phyloP scores from a whole-genome alignment of 2,888 invertebrate species.

The Beris chalybata region DNA sequence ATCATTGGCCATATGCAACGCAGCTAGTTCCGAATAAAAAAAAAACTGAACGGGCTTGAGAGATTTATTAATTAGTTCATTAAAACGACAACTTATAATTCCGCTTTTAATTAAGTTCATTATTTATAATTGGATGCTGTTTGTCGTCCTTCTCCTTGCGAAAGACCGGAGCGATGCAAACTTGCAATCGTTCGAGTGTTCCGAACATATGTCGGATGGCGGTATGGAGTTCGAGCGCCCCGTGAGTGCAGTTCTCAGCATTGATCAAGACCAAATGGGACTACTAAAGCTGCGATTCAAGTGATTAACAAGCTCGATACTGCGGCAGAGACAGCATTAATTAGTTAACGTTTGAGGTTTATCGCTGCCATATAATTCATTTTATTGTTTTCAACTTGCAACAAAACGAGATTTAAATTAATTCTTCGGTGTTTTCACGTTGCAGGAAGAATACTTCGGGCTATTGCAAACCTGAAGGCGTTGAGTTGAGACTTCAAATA shows the following conservation, averaged over 20 bases:
- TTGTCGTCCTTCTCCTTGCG: slow-evolving; percentile 38
- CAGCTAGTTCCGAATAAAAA: too few relatives aligned
- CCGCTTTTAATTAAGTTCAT: slow-evolving; percentile 45
- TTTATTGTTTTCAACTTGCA: slow-evolving; percentile 1
- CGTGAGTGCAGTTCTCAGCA: neutral
- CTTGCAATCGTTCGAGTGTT: neutral
- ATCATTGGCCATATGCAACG: neutral
- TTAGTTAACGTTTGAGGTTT: slow-evolving; percentile 27
- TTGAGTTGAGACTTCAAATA: too few relatives aligned
- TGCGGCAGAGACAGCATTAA: slow-evolving; percentile 23
- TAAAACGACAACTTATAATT: slow-evolving; percentile 45
- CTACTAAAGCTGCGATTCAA: slow-evolving; percentile 26
- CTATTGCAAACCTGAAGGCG: too few relatives aligned
- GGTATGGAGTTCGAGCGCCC: slow-evolving; percentile 7
- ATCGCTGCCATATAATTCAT: slow-evolving; percentile 22
- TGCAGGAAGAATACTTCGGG: too few relatives aligned
- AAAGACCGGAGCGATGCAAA: neutral
- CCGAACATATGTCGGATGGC: slow-evolving; percentile 5
- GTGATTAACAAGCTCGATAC: slow-evolving; percentile 26
- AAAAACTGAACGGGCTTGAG: slow-evolving; percentile 11
- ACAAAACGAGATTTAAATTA: too few relatives aligned
- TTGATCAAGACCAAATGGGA: neutral
- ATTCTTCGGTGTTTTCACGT: too few relatives aligned
- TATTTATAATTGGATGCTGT: slow-evolving; percentile 45
- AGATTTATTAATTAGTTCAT: slow-evolving; percentile 46